phyloP scores from a whole-genome alignment of 1,140 invertebrate genomes.

The Nasonia giraulti region DNA sequence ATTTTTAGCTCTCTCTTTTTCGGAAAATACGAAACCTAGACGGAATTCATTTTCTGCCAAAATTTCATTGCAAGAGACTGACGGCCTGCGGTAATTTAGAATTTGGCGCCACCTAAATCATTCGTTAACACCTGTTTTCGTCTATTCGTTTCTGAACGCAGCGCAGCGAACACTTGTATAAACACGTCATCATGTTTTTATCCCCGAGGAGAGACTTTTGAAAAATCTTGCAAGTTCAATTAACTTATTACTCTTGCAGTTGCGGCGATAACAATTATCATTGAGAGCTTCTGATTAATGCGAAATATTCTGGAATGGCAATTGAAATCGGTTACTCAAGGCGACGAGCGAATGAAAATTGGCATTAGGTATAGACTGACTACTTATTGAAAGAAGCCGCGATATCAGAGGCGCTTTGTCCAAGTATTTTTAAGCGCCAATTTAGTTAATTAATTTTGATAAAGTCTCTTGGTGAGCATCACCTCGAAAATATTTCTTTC shows the following conservation, averaged over 20 bases:
- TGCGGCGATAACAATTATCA: slow-evolving; percentile 16
- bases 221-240: slow-evolving; percentile 18
- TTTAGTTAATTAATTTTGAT: too few relatives aligned
- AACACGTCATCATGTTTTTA: background rate
- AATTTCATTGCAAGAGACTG: slow-evolving; percentile 12
- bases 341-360: slow-evolving; percentile 1
- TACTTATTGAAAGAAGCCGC: background rate
- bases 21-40: slow-evolving; percentile 31
- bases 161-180: background rate
- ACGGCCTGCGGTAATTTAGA: slow-evolving; percentile 34
- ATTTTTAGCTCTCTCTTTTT: slow-evolving; percentile 25
- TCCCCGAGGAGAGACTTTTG: background rate
- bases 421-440: too few relatives aligned
- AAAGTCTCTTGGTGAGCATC: too few relatives aligned
- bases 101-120: slow-evolving; percentile 25
- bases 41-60: slow-evolving; percentile 25
- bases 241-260: slow-evolving; percentile 22
- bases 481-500: too few relatives aligned
- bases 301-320: slow-evolving; percentile 16
- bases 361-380: background rate
- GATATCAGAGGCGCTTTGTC: too few relatives aligned
- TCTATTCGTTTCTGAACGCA: background rate
- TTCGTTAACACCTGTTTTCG: slow-evolving; percentile 24
- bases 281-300: slow-evolving; percentile 15
- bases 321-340: slow-evolving; percentile 9